Percentiles rank a stretch among this genome's conserved stretches.
These are phyloP conservation scores for Psilopogon haemacephalus DNA, from an alignment of 2,113 vertebrate species.

Conservation along the genomic window DNA sequence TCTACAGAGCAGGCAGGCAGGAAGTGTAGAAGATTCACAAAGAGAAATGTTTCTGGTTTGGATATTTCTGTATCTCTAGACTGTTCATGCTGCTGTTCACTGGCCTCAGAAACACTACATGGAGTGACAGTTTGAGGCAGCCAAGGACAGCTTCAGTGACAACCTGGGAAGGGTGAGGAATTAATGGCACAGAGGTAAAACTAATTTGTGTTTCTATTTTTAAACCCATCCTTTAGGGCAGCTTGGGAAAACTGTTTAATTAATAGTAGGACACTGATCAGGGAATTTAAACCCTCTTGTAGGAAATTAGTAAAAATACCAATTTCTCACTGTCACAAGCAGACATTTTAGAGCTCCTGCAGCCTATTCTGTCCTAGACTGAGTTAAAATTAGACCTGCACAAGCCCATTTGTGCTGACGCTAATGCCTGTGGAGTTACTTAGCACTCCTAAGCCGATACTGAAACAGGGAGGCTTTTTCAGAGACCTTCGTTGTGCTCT, in stretches of 20 bases:
- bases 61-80: too few species aligned
- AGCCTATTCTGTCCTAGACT: background rate
- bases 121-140: background rate
- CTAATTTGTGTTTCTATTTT: background rate
- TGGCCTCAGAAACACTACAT: too few species aligned
- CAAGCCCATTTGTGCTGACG: background rate
- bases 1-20: too few species aligned
- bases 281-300: background rate
- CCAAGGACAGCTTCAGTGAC: background rate
- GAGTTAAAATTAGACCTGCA: background rate
- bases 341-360: background rate
- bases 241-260: background rate
- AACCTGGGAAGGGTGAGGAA: background rate
- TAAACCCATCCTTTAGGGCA: background rate
- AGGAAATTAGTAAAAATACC: background rate
- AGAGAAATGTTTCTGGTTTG: too few species aligned
- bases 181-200: background rate
- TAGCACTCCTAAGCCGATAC: background rate
- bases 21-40: too few species aligned
- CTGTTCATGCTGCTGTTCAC: too few species aligned
- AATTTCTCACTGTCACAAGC: background rate
- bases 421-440: background rate
- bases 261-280: background rate
- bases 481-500: background rate
- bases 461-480: background rate